Conservation (phyloP, 2,888 invertebrate genomes). For the Linyphia triangularis region DNA sequence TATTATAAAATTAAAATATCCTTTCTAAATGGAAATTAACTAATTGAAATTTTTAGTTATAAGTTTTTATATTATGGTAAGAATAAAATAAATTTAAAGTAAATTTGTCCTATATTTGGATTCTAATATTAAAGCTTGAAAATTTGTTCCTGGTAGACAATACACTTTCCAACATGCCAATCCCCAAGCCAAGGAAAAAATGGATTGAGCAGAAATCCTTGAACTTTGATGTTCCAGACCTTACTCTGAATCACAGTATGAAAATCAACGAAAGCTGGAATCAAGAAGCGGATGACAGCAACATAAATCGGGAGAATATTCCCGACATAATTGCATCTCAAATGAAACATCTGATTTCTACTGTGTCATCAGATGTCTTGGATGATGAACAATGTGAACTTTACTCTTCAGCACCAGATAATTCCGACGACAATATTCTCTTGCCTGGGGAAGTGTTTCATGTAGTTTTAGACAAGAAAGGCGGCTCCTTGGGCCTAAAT, state of each 20-base stretch:
- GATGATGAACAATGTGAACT: slow-evolving; percentile 5
- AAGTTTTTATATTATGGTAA: too few species aligned
- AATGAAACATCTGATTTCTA: slow-evolving; percentile 28
- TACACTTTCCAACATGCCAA: slow-evolving; percentile 11
- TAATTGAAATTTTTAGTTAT: too few species aligned
- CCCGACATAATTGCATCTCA: slow-evolving; percentile 66
- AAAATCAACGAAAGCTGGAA: not conserved
- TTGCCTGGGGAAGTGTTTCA: slow-evolving; percentile 68
- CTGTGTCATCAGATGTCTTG: not conserved
- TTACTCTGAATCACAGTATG: slow-evolving; percentile 52
- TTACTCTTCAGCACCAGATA: not conserved
- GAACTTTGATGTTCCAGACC: slow-evolving; percentile 46
- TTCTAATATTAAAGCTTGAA: too few species aligned
- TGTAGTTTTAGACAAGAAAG: slow-evolving; percentile 71
- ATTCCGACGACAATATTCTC: slow-evolving; percentile 32
- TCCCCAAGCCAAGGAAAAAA: slow-evolving; percentile 67
- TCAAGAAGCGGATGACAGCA: not conserved
- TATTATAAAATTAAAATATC: too few species aligned
- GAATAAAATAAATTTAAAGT: too few species aligned
- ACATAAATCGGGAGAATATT: slow-evolving; percentile 43
- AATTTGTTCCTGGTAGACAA: not conserved
- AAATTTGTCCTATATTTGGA: too few species aligned
- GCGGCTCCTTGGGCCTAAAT: slow-evolving; percentile 64
- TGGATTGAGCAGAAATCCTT: slow-evolving; percentile 33
- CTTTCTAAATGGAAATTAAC: too few species aligned